These are phyloP conservation scores for Leucoraja ocellata DNA, from an alignment of 2,797 vertebrate species.

Conservation along the genomic window DNA sequence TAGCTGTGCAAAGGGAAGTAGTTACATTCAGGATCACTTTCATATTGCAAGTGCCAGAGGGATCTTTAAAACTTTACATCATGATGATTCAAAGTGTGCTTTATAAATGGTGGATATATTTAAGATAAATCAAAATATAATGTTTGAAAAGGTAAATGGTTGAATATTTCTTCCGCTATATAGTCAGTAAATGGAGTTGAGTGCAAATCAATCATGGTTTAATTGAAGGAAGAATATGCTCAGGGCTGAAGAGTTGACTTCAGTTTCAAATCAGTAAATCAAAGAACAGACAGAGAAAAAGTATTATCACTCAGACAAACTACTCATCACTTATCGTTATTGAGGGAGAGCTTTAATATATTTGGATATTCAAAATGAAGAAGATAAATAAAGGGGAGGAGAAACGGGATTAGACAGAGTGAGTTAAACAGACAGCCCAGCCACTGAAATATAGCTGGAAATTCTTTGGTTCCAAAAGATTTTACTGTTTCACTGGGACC, in stretches of 20 bases:
- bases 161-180: not conserved
- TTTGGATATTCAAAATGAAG: not conserved
- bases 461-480: not conserved
- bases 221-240: not conserved
- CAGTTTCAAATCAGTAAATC: not conserved
- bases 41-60: not conserved
- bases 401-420: not conserved
- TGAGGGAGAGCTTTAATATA: not conserved
- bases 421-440: not conserved
- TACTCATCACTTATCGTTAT: no score
- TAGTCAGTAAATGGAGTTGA: not conserved
- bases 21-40: not conserved
- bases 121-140: not conserved
- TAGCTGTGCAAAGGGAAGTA: not conserved
- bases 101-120: not conserved
- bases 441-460: not conserved
- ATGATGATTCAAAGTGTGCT: not conserved
- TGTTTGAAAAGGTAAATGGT: not conserved
- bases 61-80: slow-evolving; percentile 15
- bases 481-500: not conserved
- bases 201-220: not conserved
- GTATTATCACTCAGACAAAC: not conserved
- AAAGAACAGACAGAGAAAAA: not conserved
- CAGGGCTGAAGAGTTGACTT: not conserved
- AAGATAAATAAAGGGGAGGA: not conserved